These are phyloP conservation scores for Tetranychus cinnabarinus DNA, from an alignment of 1,140 invertebrate genomes.

Conservation along the genomic window DNA sequence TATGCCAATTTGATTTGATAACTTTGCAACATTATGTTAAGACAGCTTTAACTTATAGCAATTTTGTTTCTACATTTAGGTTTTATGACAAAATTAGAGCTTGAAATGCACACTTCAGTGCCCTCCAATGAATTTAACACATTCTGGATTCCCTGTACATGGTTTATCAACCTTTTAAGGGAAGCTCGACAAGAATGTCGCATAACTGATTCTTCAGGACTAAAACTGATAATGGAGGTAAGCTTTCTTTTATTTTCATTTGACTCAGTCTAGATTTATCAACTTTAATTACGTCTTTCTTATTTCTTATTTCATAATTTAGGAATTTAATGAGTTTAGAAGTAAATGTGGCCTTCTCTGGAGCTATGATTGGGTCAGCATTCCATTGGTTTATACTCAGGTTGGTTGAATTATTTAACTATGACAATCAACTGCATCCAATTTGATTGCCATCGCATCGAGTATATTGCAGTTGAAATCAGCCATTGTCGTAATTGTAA, in stretches of 20 bases:
- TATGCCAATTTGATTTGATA: too few relatives aligned
- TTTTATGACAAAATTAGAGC: conserved; percentile 34
- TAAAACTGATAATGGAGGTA: conserved; percentile 42
- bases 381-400: conserved; percentile 93
- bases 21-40: too few relatives aligned
- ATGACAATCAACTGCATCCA: background rate
- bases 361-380: conserved; percentile 86
- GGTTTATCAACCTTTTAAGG: conserved; percentile 35
- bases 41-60: too few relatives aligned
- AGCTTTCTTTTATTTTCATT: conserved; percentile 1
- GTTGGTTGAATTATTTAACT: conserved; percentile 26
- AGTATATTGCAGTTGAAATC: too few relatives aligned
- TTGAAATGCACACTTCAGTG: conserved; percentile 33
- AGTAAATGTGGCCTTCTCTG: conserved; percentile 41
- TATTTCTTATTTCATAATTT: conserved; percentile 1
- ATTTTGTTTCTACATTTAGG: conserved; percentile 19
- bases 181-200: conserved; percentile 28
- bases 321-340: conserved; percentile 42
- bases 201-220: conserved; percentile 30
- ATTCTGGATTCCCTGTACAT: conserved; percentile 41
- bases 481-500: too few relatives aligned
- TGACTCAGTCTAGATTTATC: background rate
- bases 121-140: conserved; percentile 38
- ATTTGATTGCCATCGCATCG: too few relatives aligned
- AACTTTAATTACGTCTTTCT: conserved; percentile 2